phyloP scores from a whole-genome alignment of 2,888 invertebrate genomes.

The Gymnosoma rotundatum region DNA sequence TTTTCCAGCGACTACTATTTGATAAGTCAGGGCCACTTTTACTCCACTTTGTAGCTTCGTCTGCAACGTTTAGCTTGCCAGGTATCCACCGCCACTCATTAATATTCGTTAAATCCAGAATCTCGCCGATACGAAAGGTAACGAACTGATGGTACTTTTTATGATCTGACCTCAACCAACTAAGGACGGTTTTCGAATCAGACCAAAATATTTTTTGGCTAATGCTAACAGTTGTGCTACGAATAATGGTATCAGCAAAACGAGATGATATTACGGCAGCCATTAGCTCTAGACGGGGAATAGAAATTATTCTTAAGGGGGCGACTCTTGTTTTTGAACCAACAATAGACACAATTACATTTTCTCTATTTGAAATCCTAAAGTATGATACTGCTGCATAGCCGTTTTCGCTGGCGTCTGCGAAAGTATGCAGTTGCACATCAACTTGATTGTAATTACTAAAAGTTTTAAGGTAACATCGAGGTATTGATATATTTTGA shows the following conservation, averaged over 20 bases:
- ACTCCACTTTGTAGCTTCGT: conserved; percentile 39
- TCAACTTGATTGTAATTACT: background rate
- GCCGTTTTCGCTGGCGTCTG: no score
- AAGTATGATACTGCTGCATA: no score
- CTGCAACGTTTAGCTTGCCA: conserved; percentile 40
- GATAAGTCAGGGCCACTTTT: conserved; percentile 33
- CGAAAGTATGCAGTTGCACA: no score
- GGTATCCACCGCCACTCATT: conserved; percentile 44
- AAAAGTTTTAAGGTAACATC: conserved; percentile 43
- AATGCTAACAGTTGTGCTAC: no score
- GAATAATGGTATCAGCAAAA: conserved; percentile 21
- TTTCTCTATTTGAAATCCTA: no score
- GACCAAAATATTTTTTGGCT: no score
- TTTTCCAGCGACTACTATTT: conserved; percentile 30
- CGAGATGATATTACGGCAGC: conserved; percentile 58
- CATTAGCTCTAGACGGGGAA: conserved; percentile 61
- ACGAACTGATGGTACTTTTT: no score
- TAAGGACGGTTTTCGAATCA: no score
- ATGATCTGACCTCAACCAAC: no score
- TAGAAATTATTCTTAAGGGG: conserved; percentile 61
- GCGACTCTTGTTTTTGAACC: conserved; percentile 62
- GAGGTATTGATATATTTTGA: conserved; percentile 20
- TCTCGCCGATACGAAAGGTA: conserved; percentile 53
- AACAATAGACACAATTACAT: no score
- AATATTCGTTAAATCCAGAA: conserved; percentile 29